Percentiles rank a stretch among this genome's conserved stretches.
These are phyloP conservation scores for Sphinx pinastri DNA, from an alignment of 2,888 invertebrate species.

Conservation along the genomic window DNA sequence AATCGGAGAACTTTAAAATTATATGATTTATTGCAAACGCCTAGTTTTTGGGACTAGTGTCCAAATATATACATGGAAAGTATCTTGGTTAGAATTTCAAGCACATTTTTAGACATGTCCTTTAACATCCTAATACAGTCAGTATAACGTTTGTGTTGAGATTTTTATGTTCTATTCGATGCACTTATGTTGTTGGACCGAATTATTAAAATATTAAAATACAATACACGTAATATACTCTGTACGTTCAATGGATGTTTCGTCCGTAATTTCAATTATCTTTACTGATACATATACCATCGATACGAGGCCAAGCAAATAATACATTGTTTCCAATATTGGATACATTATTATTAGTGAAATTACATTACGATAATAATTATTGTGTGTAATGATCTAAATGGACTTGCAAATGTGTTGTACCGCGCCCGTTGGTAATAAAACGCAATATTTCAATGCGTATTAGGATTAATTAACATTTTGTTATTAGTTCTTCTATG, in stretches of 20 bases:
- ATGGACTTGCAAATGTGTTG: slow-evolving; percentile 4
- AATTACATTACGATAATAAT: slow-evolving; percentile 5
- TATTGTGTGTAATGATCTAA: slow-evolving; percentile 12
- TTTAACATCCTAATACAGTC: too few species aligned
- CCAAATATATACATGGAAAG: too few species aligned
- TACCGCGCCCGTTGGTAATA: not conserved
- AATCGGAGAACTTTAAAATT: too few species aligned
- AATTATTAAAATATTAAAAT: too few species aligned
- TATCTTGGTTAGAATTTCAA: too few species aligned
- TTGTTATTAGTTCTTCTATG: not conserved
- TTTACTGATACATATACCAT: not conserved
- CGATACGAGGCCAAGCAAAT: not conserved
- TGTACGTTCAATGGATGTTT: not conserved
- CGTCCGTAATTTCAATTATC: not conserved
- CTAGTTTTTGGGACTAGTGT: too few species aligned
- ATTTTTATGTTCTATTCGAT: not conserved
- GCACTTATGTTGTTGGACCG: not conserved
- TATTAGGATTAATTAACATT: not conserved
- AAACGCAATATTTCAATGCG: not conserved
- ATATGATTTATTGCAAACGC: too few species aligned
- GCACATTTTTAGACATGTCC: too few species aligned
- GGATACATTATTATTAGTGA: slow-evolving; percentile 5
- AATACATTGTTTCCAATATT: not conserved
- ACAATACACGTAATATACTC: too few species aligned
- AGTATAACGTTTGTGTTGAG: not conserved